Conservation (phyloP, 1,140 invertebrate genomes). For the Ylistrum balloti region DNA sequence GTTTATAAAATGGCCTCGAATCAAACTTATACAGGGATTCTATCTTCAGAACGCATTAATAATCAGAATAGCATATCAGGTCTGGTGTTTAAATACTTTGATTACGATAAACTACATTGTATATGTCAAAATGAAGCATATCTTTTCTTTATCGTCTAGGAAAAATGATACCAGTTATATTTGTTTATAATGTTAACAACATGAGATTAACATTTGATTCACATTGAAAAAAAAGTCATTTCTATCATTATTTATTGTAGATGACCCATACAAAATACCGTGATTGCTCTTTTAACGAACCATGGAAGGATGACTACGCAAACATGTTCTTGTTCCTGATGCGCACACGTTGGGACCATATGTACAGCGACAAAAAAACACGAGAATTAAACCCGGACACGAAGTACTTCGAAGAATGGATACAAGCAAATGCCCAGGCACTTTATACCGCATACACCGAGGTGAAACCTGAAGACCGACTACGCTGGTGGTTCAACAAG, state of each 20-base stretch:
- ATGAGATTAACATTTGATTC: too few relatives aligned
- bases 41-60: too few relatives aligned
- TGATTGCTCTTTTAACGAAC: not conserved
- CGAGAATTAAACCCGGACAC: not conserved
- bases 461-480: not conserved
- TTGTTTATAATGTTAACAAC: too few relatives aligned
- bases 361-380: not conserved
- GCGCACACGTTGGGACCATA: constrained; percentile 21
- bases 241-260: not conserved
- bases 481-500: constrained; percentile 16
- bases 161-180: too few relatives aligned
- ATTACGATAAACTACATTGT: too few relatives aligned
- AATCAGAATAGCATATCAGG: too few relatives aligned
- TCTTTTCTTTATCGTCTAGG: too few relatives aligned
- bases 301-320: not conserved
- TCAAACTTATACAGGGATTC: too few relatives aligned
- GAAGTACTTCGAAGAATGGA: not conserved
- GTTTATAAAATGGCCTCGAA: too few relatives aligned
- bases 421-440: constrained; percentile 3
- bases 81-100: too few relatives aligned
- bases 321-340: not conserved
- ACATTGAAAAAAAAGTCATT: too few relatives aligned
- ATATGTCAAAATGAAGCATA: too few relatives aligned
- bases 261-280: not conserved
- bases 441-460: not conserved